Evolutionary conservation across 2,888 invertebrate genomes (phyloP).

Genomic region (Pediacus dermestoides): DNA sequence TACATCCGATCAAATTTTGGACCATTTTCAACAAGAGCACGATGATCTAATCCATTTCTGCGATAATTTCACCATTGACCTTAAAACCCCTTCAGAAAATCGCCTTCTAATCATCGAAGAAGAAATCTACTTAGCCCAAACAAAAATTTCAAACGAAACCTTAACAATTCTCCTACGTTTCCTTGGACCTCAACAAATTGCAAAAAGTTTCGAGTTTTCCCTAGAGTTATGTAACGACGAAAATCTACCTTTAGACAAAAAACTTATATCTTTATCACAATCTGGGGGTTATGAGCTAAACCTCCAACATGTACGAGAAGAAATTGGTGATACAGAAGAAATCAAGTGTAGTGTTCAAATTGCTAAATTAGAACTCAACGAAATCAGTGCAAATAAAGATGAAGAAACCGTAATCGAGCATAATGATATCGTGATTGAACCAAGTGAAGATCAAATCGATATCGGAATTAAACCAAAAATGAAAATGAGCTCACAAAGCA

Average conservation of each 20-base stretch:
- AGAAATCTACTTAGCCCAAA: slow-evolving; percentile 38
- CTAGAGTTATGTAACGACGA: slow-evolving; percentile 18
- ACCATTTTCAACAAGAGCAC: slow-evolving; percentile 38
- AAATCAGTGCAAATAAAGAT: too few relatives aligned
- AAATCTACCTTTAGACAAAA: slow-evolving; percentile 13
- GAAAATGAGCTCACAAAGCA: too few relatives aligned
- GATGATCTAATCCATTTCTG: slow-evolving; percentile 32
- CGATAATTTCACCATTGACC: slow-evolving; percentile 28
- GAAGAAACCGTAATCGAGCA: too few relatives aligned
- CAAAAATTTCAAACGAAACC: slow-evolving; percentile 16
- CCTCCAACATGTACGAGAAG: slow-evolving; percentile 17
- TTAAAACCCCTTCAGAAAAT: slow-evolving; percentile 32
- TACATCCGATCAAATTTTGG: slow-evolving; percentile 32
- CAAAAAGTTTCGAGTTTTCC: slow-evolving; percentile 31
- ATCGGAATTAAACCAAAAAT: too few relatives aligned
- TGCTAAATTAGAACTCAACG: slow-evolving; percentile 12
- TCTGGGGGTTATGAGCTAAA: slow-evolving; percentile 20
- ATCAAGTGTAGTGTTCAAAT: slow-evolving; percentile 25
- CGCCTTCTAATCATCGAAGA: slow-evolving; percentile 31
- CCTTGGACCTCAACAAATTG: slow-evolving; percentile 30
- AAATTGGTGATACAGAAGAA: slow-evolving; percentile 14
- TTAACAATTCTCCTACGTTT: slow-evolving; percentile 33
- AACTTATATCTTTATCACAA: slow-evolving; percentile 14
- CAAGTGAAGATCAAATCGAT: too few relatives aligned
- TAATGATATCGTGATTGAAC: too few relatives aligned